Base-by-base conservation (phyloP, 1,140 invertebrate genomes). In the Rhagoletis pomonella region DNA sequence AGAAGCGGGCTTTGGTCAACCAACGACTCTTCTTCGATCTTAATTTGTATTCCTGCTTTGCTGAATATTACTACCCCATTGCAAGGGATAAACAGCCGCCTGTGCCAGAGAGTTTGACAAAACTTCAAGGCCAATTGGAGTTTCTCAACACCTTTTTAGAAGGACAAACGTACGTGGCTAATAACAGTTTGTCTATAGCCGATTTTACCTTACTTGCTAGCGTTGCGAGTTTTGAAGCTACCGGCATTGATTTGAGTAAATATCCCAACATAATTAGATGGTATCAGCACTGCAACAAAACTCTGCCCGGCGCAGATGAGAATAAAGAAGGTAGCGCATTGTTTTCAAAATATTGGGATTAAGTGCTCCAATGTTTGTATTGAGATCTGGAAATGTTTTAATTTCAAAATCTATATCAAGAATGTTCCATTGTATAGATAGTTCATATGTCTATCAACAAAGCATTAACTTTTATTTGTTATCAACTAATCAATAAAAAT, bases 211-310 rank as follows among this genome's bases (percentile, higher is more conserved):
- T 96, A 50, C 91, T 95, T 14, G 94, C 95, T 10, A 94, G 94
- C 3, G 93, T 97, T 14, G 95, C 96, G 50, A 96, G 95, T 85
- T 94, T 94, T 88, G 95, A 97, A 93, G 95, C 94, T 2, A 93
- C 95, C 5, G 94, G 95, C 14, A 95, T 96, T 87, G 95, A 96
- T 89, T 91, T 97, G 62, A 93, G 94, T 62, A 95, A 95, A 89
- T 97, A 95, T 91, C 92, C 94, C n/a, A 96, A 97, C 88, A 94
- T 97, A 67, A 91, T 89, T 67, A 94, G 94, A 88, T 97, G 97
- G 96, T 94, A 95, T 89, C 94, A 95, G 60, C 95, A 94, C 86
- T 94, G 96, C 65, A 96, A 96, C 93, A 93, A 92, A 60, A 94
- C 95, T 7, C 95, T 95, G 12, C 95, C 96, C 4, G 96, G 95